Base-by-base conservation (phyloP, 2,888 invertebrate genomes). In the Xanthorhoe designata region DNA sequence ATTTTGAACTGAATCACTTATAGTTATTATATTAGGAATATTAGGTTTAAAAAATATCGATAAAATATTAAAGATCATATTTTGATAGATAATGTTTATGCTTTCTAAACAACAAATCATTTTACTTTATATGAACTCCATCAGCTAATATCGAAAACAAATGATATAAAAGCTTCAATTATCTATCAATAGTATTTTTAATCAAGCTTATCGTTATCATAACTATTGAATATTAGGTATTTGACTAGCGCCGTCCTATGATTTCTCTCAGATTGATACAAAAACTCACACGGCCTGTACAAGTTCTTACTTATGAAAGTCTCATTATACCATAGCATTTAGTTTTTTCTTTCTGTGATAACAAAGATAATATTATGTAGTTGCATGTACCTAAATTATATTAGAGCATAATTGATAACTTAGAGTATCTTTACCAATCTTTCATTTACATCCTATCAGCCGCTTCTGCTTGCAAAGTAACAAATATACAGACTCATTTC, bases 21-120 rank as follows among this genome's bases (percentile, higher is more conserved):
- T 68, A n/a, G 81, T 82, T 24, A 81, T 77, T 10, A 70, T 66
- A 47, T 80, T 73, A 5, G 80, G 78, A 45, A 67, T 62, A 68
- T 70, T 69, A 24, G 73, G 66, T 66, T 65, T 72, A 17, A 64
- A 60, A 66, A 76, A 75, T 38, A 72, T 24, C 0, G 50, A 18
- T 47, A 66, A 15, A 42, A 54, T 3, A 2, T 52, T 49, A 9
- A 52, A 32, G 9, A 19, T 9, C 45, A 67, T 19, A 32, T 58
- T 59, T 60, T 52, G 66, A 13, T 61, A 67, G 49, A 67, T 13
- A 55, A 10, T 58, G 50, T 67, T 49, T 13, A 69, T 13, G 19
- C 29, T n/a, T 58, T 69, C 58, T 7, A 58, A 62, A 18, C 47
- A 65, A 19, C 59, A 60, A 4, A 65, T 24, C 64, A 64, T 64